Base-by-base conservation (phyloP, 2,113 vertebrate species). In the Candoia aspera region DNA sequence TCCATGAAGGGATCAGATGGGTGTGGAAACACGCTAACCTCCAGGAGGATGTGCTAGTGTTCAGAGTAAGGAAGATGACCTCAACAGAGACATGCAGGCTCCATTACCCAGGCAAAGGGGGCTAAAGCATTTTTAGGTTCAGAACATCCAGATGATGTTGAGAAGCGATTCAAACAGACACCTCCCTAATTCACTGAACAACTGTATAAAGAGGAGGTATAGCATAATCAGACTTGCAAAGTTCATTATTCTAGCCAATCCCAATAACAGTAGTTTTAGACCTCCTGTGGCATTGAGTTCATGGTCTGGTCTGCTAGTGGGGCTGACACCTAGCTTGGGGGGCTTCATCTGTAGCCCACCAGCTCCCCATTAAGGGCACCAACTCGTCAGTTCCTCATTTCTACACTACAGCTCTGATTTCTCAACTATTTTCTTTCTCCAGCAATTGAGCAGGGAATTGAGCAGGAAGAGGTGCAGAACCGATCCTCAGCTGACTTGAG, bases 391-490 rank as follows among this genome's bases (percentile, higher is more conserved):
- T 4, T 85, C 90, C 17, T 1, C 2, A 6, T 37, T 79, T 79
- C 15, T 46, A 1, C 10, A 79, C 55, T 0, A 4, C 46, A 23
- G 53, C n/a, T 88, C 90, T 57, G 26, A 91, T 10, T 84, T 55
- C 33, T 54, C 21, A 24, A 33, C 6, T n/a, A 17, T 11, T 29
- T 29, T 37, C 9, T 24, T 85, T 85, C 68, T 86, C 42, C 96
- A 99, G 99, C 98, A 58, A 99, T 99, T 92, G 98, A 99, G 97
- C 99, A 99, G 94, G 99, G 98, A 94, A 99, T 99, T 55, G 99
- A 99, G 92, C 98, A 99, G 96, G 99, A 99, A 95, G 98, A 99
- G 90, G 98, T 98, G 15, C 97, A 99, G 95, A 99, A 99, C 97
- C 98, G 99, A 96, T 99, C 99, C 95, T 99, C 99, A 1, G 99